Evolutionary conservation across 2,797 vertebrate species (phyloP).

Genomic region (Pipistrellus pygmaeus): DNA sequence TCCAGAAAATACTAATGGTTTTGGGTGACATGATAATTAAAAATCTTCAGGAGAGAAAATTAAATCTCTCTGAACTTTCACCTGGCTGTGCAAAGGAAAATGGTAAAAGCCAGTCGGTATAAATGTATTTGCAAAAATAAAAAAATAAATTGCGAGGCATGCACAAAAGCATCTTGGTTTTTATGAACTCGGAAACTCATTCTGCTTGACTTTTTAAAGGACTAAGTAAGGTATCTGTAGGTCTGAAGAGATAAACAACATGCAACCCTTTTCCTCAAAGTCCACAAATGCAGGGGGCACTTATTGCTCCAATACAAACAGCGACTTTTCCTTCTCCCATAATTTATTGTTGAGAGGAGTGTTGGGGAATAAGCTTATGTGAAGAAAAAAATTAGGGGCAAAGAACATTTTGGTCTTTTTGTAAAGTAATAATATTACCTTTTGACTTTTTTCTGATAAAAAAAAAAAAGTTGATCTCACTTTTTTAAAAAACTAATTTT

Average conservation of each 20-base stretch:
- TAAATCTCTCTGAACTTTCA: slow-evolving; percentile 48
- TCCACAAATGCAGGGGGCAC: not conserved
- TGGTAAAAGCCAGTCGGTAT: not conserved
- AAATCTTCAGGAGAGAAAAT: slow-evolving; percentile 33
- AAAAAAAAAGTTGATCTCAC: slow-evolving; percentile 4
- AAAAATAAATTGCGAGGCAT: not conserved
- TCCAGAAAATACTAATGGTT: slow-evolving; percentile 55
- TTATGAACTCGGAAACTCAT: not conserved
- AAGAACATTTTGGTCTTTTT: slow-evolving; percentile 42
- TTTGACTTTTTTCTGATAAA: not conserved
- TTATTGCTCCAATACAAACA: slow-evolving; percentile 3
- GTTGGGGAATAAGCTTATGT: not conserved
- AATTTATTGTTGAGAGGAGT: slow-evolving; percentile 50
- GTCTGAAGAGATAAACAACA: not conserved
- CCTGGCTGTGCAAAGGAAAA: slow-evolving; percentile 29
- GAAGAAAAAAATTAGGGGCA: slow-evolving; percentile 37
- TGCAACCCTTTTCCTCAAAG: not conserved
- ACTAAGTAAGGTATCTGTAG: not conserved
- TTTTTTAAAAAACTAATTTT: slow-evolving; percentile 48
- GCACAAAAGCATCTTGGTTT: not conserved
- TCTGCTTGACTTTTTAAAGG: slow-evolving; percentile 23
- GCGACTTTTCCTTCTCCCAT: not conserved
- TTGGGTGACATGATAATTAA: slow-evolving; percentile 52
- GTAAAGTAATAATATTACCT: slow-evolving; percentile 46
- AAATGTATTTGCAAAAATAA: slow-evolving; percentile 14